Evolutionary conservation across 2,888 invertebrate species (phyloP).

Genomic region (Disparrhopalites patrizii): DNA sequence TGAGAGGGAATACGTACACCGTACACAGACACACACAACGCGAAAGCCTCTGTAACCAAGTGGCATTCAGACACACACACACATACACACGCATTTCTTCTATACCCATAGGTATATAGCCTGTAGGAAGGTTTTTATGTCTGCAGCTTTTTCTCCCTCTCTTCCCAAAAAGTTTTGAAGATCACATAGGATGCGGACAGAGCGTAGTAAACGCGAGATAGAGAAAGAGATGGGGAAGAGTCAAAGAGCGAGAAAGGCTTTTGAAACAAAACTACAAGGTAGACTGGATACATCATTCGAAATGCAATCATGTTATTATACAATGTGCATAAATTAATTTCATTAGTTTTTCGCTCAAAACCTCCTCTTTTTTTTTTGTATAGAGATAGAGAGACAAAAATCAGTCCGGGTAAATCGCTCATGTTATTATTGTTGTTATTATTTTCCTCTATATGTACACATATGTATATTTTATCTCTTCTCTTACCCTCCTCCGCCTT

Average conservation of each 20-base stretch:
- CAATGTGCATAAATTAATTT: slow-evolving; percentile 14
- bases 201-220: slow-evolving; percentile 1
- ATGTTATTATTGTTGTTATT: too few species aligned
- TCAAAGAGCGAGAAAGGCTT: background rate
- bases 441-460: too few species aligned
- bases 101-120: too few species aligned
- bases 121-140: slow-evolving; percentile 9
- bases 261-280: background rate
- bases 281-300: slow-evolving; percentile 3
- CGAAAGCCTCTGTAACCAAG: too few species aligned
- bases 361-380: background rate
- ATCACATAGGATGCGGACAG: background rate
- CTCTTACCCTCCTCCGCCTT: too few species aligned
- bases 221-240: background rate
- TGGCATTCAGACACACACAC: too few species aligned
- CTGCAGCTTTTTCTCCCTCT: slow-evolving; percentile 5
- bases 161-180: slow-evolving; percentile 7
- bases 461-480: too few species aligned
- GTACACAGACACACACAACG: too few species aligned
- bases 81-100: too few species aligned
- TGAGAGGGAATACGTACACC: too few species aligned
- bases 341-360: background rate
- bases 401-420: too few species aligned
- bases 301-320: slow-evolving; percentile 7
- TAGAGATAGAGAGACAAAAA: too few species aligned